Evolutionary conservation across 2,888 invertebrate genomes (phyloP).

Genomic region (Unio pictorum): DNA sequence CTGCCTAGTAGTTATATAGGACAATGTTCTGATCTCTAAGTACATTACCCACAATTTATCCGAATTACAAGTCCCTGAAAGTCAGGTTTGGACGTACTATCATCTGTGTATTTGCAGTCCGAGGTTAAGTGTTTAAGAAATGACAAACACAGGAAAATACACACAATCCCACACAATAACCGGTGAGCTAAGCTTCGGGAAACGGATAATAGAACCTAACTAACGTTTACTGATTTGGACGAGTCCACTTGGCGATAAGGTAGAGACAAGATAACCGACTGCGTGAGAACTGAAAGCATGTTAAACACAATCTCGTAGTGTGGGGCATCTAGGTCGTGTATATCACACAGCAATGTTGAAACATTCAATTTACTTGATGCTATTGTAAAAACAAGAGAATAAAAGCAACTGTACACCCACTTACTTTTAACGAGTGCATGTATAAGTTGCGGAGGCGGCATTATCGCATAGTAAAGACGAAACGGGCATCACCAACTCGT

Average conservation of each 20-base stretch:
- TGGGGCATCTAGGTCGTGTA: constrained; percentile 21
- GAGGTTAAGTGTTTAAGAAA: neutral
- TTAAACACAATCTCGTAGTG: constrained; percentile 11
- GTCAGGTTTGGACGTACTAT: neutral
- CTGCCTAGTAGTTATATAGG: neutral
- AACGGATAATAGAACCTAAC: constrained; percentile 40
- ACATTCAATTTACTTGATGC: too few species aligned
- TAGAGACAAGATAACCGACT: constrained; percentile 12
- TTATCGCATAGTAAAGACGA: too few species aligned
- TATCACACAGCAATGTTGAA: constrained; percentile 5
- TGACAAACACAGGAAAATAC: neutral
- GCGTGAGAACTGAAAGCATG: constrained; percentile 29
- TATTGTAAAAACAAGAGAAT: too few species aligned
- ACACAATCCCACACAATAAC: constrained; percentile 1
- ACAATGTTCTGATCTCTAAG: neutral
- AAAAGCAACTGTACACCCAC: too few species aligned
- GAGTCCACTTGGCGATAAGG: constrained; percentile 32
- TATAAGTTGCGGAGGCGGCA: too few species aligned
- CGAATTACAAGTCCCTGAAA: constrained; percentile 7
- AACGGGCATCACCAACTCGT: too few species aligned
- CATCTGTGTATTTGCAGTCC: neutral
- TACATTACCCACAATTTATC: neutral
- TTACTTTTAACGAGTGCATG: too few species aligned
- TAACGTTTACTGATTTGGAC: constrained; percentile 44
- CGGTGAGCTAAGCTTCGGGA: constrained; percentile 7